Percentiles rank a stretch among this genome's conserved stretches.
These are phyloP conservation scores for Leptosomus discolor DNA, from an alignment of 2,113 vertebrate genomes.

Conservation along the genomic window DNA sequence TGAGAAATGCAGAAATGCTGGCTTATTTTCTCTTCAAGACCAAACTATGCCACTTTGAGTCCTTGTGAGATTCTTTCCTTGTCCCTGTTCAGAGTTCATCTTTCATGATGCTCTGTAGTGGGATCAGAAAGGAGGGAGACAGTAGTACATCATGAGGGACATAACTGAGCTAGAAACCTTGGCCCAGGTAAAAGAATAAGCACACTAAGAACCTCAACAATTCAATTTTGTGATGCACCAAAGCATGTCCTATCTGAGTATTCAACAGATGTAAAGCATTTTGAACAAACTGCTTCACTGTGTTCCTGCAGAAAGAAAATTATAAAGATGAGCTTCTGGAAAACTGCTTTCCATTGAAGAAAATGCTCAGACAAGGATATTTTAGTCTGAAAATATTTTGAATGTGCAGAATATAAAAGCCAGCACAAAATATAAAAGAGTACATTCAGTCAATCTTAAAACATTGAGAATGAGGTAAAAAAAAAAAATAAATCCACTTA, in stretches of 20 bases:
- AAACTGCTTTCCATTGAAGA: background rate
- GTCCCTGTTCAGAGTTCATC: background rate
- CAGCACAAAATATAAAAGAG: background rate
- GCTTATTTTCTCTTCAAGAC: background rate
- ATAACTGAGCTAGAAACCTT: background rate
- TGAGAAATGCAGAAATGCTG: background rate
- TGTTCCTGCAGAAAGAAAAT: background rate
- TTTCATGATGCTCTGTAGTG: background rate
- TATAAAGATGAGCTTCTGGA: background rate
- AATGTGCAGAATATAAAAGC: background rate
- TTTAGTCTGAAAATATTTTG: background rate
- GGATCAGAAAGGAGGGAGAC: background rate
- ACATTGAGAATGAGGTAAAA: background rate
- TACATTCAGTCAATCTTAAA: background rate
- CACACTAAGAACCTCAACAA: background rate
- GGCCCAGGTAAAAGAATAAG: background rate
- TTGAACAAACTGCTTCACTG: background rate
- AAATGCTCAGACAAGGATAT: background rate
- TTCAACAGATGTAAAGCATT: background rate
- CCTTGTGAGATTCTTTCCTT: background rate
- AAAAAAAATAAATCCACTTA: background rate
- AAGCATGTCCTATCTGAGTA: background rate
- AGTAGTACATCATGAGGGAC: background rate
- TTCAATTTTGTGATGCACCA: background rate
- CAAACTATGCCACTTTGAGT: background rate